Conservation (phyloP, 2,797 vertebrate species). For the Acanthiza pusilla region DNA sequence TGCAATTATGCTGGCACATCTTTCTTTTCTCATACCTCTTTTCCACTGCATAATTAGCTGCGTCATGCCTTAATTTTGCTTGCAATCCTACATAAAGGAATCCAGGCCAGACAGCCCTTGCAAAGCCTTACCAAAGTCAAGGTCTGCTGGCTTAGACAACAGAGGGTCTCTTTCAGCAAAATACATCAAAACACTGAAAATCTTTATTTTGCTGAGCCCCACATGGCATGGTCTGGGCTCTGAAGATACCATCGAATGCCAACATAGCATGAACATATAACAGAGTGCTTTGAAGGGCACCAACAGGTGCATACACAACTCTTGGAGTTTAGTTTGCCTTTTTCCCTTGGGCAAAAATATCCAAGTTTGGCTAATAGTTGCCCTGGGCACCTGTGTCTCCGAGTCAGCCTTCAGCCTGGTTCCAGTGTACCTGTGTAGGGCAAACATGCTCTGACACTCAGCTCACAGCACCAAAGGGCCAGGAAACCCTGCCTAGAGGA, state of each 20-base stretch:
- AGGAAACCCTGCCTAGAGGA: not conserved
- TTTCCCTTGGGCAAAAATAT: not conserved
- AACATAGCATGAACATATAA: not conserved
- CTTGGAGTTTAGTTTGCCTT: not conserved
- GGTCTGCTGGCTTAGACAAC: not conserved
- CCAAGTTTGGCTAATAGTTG: not conserved
- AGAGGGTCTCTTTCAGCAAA: not conserved
- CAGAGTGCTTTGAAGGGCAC: not conserved
- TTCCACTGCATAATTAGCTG: not conserved
- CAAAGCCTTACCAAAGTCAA: not conserved
- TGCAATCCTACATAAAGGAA: not conserved
- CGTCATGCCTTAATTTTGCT: not conserved
- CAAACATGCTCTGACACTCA: not conserved
- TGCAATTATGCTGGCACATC: not conserved
- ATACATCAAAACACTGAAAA: not conserved
- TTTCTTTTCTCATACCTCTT: not conserved
- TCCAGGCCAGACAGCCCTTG: not conserved
- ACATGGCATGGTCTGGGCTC: not conserved
- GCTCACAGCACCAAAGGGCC: rapidly evolving
- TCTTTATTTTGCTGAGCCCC: not conserved
- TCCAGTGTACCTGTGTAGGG: not conserved
- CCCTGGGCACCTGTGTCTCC: not conserved
- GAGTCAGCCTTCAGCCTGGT: not conserved
- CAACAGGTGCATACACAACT: not conserved
- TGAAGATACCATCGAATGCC: not conserved